phyloP scores from a whole-genome alignment of 2,113 vertebrate species.

The Syngnathoides biaculeatus region DNA sequence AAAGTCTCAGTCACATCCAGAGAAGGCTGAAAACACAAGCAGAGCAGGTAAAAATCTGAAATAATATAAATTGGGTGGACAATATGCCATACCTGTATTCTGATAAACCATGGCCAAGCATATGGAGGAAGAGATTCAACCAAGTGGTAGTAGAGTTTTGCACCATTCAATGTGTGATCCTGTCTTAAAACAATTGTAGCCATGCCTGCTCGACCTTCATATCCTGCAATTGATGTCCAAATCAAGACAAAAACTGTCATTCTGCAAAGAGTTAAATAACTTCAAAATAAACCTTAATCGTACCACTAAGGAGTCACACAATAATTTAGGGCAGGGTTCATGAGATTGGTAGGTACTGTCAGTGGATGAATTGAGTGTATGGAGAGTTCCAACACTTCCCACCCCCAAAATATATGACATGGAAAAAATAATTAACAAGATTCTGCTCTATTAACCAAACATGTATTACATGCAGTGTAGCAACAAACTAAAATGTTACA shows the following conservation, averaged over 20 bases:
- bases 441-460: background rate
- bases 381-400: too few relatives aligned
- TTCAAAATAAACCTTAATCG: background rate
- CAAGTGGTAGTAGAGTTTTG: slow-evolving; percentile 65
- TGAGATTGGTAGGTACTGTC: too few relatives aligned
- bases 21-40: slow-evolving; percentile 58
- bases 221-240: slow-evolving; percentile 63
- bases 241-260: background rate
- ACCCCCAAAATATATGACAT: too few relatives aligned
- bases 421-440: background rate
- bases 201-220: slow-evolving; percentile 85
- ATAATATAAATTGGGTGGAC: background rate
- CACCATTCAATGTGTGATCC: slow-evolving; percentile 63
- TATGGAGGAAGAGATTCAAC: slow-evolving; percentile 71
- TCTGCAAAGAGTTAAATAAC: background rate
- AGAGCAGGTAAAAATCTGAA: background rate
- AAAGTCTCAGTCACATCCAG: slow-evolving; percentile 81
- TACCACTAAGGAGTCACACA: background rate
- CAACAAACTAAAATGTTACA: background rate
- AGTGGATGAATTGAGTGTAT: too few relatives aligned
- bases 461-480: background rate
- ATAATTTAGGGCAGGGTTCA: too few relatives aligned
- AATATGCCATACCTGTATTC: slow-evolving; percentile 59
- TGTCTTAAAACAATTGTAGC: slow-evolving; percentile 76
- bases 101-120: slow-evolving; percentile 62